phyloP scores from a whole-genome alignment of 2,888 invertebrate genomes.

The Empis stercorea region DNA sequence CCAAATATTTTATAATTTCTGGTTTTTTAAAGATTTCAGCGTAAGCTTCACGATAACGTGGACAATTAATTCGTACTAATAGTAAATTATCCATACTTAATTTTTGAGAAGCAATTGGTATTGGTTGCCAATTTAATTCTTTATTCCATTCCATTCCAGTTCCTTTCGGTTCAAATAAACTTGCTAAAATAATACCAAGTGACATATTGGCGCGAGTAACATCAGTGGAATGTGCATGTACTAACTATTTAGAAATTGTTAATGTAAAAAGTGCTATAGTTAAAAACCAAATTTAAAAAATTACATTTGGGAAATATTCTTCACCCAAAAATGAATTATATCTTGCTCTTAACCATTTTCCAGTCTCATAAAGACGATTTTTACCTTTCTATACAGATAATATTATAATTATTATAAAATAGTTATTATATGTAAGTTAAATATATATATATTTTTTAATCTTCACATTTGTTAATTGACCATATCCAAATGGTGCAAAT shows the following conservation, averaged over 20 bases:
- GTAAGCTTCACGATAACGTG: slow-evolving; percentile 45
- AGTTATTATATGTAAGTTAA: background rate
- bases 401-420: too few species aligned
- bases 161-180: slow-evolving; percentile 51
- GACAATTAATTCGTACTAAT: slow-evolving; percentile 47
- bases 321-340: slow-evolving; percentile 50
- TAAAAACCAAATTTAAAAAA: too few species aligned
- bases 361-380: slow-evolving; percentile 47
- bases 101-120: slow-evolving; percentile 56
- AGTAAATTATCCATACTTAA: slow-evolving; percentile 53
- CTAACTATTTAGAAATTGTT: slow-evolving; percentile 27
- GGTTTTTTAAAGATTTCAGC: slow-evolving; percentile 35
- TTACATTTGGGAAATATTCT: slow-evolving; percentile 41
- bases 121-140: slow-evolving; percentile 60
- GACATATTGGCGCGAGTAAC: slow-evolving; percentile 64
- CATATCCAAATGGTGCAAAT: slow-evolving; percentile 64
- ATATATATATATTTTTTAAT: background rate
- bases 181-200: slow-evolving; percentile 53
- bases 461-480: slow-evolving; percentile 62
- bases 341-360: slow-evolving; percentile 49
- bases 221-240: slow-evolving; percentile 57
- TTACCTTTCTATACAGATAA: slow-evolving; percentile 44
- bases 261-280: too few species aligned
- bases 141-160: slow-evolving; percentile 44
- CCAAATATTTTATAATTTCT: slow-evolving; percentile 33